Base-by-base conservation (phyloP, 1,140 invertebrate genomes). In the Prorops nasuta region DNA sequence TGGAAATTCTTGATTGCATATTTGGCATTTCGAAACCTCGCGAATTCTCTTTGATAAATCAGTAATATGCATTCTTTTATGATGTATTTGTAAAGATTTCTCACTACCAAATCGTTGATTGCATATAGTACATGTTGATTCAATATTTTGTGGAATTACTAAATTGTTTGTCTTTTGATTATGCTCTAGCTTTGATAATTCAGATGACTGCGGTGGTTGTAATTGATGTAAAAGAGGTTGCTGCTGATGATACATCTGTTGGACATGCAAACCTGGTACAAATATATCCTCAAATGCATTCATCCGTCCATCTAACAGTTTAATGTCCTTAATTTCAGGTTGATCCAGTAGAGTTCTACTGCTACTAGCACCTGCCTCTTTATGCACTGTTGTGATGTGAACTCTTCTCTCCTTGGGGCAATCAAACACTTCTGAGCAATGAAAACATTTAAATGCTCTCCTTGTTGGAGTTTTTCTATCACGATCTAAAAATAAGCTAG, bases 351-450 rank as follows among this genome's bases (percentile, higher is more conserved):
- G 56, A 31, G 67, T 72, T 50, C 66, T 71, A 28, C 68, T 74
- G 28, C 71, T 64, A 22, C 72, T 75, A n/a, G 76, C 69, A 16
- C 72, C 69, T 69, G 83, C 60, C 64, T 79, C 56, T 71, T 76
- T 60, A 70, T 79, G 75, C 8, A 74, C 53, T 21, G 78, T 69
- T 15, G 72, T 76, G 54, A 79, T 79, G 59, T 88, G 85, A 15
- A 85, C 78, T 31, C 85, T 71, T 24, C 86, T 72, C 58, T 88
- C 86, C 49, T 85, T 86, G 0, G 83, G 77, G 21, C 83, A 83
- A 14, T 82, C 77, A 57, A 87, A 86, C 12, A 79, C 78, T 50
- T 81, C 79, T 1, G 78, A 77, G 58, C 86, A 88, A 44, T 80
- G 72, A 0, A 78, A 67, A 61, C 84, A 86, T 45, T 81, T 83